These are phyloP conservation scores for Torymus tubicola DNA, from an alignment of 2,888 invertebrate genomes.

Conservation along the genomic window DNA sequence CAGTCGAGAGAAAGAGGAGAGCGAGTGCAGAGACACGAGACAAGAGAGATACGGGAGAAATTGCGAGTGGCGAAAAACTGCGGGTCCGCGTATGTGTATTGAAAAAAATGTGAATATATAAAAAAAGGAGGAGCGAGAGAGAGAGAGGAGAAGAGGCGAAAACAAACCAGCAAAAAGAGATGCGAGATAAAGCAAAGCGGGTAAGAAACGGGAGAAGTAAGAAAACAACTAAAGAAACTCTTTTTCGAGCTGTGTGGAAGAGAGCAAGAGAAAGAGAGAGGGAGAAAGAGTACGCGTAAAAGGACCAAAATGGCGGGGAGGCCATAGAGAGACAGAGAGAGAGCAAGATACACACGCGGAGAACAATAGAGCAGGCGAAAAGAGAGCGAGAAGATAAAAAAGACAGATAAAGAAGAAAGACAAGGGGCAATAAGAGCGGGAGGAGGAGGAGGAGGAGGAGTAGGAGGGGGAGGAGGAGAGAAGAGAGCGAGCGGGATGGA, in stretches of 20 bases:
- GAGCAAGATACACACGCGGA: conserved; percentile 42
- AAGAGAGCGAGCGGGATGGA: conserved; percentile 30
- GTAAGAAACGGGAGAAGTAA: conserved; percentile 55
- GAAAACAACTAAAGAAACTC: conserved; percentile 55
- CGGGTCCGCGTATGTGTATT: conserved; percentile 21
- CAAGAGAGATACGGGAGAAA: conserved; percentile 6
- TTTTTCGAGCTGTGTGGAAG: conserved; percentile 21
- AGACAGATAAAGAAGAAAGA: conserved; percentile 53
- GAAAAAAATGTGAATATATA: conserved; percentile 42
- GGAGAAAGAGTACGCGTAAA: conserved; percentile 15
- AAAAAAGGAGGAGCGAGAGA: conserved; percentile 33
- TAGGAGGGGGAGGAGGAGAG: conserved; percentile 15
- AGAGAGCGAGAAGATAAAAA: conserved; percentile 53
- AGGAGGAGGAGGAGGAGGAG: conserved; percentile 28
- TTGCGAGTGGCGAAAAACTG: conserved; percentile 40
- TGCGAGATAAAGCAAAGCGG: conserved; percentile 49
- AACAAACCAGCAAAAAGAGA: conserved; percentile 44
- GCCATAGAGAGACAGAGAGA: conserved; percentile 34
- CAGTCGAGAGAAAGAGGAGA: background rate
- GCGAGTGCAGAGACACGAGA: background rate
- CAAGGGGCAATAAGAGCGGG: conserved; percentile 55
- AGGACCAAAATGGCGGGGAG: conserved; percentile 39
- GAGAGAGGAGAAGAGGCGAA: conserved; percentile 51
- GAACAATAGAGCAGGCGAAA: conserved; percentile 51
- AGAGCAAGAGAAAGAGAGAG: conserved; percentile 25